Evolutionary conservation across 2,113 vertebrate genomes (phyloP), one percentile per base, ranked within the genome.

Genomic region (Larimichthys crocea): DNA sequence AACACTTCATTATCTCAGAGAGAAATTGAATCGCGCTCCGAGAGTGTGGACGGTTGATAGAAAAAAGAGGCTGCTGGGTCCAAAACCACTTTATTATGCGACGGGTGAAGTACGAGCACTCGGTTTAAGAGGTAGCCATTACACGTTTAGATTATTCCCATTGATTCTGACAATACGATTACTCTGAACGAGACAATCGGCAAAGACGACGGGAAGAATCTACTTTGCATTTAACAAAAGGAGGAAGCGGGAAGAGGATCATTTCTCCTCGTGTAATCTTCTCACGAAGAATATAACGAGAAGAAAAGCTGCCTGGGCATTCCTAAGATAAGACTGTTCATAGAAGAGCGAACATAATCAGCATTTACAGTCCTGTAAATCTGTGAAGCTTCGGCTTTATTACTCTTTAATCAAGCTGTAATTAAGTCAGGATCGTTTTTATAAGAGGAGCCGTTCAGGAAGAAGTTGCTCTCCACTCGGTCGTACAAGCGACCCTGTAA

Each of bases 41-140:
- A 26, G 10, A 57, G 56, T 62, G 19, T 26, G 57, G 29, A 44
- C 3, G 24, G 44, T 20, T 49, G 65, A 80, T 83, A n/a, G 76
- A 48, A 61, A 79, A 61, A 61, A 79, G 62, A 59, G 5, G 60
- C 56, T 12, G 56, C 73, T 22, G 76, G 83, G 68, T 83, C 77
- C 52, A 61, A 80, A 35, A 1, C 83, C 5, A 55, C 69, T 87
- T 81, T 10, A 24, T 8, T 52, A 9, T 22, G 19, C 24, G 49
- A 6, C 2, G 22, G 14, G 64, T 57, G 49, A 81, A 76, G 31
- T 67, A 64, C 12, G 8, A 65, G 66, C 63, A 0, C 79, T 75
- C 16, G 1, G 11, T 24, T 9, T 52, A 73, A 80, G 48, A 69
- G 63, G 40, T 0, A 29, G 46, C 79, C 74, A 83, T 80, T 74